A percentile compares a stretch with the other conserved stretches of the same genome.
phyloP scores from a whole-genome alignment of 2,888 invertebrate species.

The Fragum whitleyi region DNA sequence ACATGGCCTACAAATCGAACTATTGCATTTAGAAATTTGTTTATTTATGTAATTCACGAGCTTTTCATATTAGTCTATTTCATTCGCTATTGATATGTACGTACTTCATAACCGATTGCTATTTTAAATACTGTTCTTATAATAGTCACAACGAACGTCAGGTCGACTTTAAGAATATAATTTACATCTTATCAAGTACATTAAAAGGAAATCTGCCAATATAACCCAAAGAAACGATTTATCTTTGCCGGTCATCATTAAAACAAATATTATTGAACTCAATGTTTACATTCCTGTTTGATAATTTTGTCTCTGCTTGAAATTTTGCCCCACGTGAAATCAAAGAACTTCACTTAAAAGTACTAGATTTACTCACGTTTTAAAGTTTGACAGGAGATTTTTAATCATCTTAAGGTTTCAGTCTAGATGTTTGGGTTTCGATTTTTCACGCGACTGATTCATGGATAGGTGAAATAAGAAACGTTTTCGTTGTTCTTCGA shows the following conservation, averaged over 20 bases:
- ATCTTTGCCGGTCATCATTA: not conserved
- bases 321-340: not conserved
- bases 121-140: too few species aligned
- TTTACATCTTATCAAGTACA: not conserved
- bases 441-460: not conserved
- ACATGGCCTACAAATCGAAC: too few species aligned
- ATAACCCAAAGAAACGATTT: not conserved
- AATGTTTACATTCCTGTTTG: slow-evolving; percentile 1
- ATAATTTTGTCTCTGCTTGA: not conserved
- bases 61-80: too few species aligned
- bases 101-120: too few species aligned
- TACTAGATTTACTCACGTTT: not conserved
- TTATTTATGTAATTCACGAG: too few species aligned
- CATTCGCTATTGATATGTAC: too few species aligned
- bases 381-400: not conserved
- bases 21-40: too few species aligned
- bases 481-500: not conserved
- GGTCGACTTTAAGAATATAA: too few species aligned
- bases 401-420: not conserved
- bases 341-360: not conserved
- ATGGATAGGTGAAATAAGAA: not conserved
- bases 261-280: slow-evolving; percentile 22
- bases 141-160: too few species aligned
- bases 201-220: not conserved
- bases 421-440: not conserved